Percentiles rank a stretch among this genome's conserved stretches.
These are phyloP conservation scores for Cataglyphis hispanica DNA, from an alignment of 1,140 invertebrate species.

Conservation along the genomic window DNA sequence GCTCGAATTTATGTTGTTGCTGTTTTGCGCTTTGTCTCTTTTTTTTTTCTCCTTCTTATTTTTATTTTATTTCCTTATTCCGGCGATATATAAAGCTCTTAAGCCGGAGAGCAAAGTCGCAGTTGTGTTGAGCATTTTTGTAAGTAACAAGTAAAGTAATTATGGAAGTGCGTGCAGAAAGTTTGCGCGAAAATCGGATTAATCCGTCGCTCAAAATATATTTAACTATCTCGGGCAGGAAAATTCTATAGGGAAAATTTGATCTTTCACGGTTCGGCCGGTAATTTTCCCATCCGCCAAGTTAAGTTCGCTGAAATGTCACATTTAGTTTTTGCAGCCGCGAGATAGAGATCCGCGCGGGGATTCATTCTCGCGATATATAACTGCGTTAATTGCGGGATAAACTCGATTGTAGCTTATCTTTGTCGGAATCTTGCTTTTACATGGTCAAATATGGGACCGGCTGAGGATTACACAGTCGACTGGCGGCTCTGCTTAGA, in stretches of 20 bases:
- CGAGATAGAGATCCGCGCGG: not conserved
- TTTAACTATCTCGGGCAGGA: constrained; percentile 7
- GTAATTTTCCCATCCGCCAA: not conserved
- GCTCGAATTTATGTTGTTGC: constrained; percentile 12
- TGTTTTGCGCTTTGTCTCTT: constrained; percentile 17
- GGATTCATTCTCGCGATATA: constrained; percentile 1
- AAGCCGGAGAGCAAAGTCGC: not conserved
- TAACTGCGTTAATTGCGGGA: constrained; percentile 40
- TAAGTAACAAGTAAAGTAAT: constrained; percentile 38
- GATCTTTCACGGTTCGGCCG: not conserved
- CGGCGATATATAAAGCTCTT: not conserved
- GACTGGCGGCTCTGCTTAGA: not conserved
- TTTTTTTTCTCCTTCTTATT: not conserved
- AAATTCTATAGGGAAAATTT: constrained; percentile 36
- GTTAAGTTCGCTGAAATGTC: not conserved
- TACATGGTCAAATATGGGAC: not conserved
- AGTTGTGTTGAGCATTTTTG: constrained; percentile 26
- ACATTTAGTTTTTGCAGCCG: constrained; percentile 7
- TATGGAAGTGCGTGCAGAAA: constrained; percentile 31
- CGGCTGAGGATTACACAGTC: constrained; percentile 28
- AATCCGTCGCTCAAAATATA: constrained; percentile 29
- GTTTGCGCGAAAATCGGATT: constrained; percentile 33
- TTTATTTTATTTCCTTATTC: not conserved
- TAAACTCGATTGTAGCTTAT: not conserved
- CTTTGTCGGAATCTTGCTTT: not conserved